Conservation (phyloP, 2,113 vertebrate species). For the Micromys minutus region DNA sequence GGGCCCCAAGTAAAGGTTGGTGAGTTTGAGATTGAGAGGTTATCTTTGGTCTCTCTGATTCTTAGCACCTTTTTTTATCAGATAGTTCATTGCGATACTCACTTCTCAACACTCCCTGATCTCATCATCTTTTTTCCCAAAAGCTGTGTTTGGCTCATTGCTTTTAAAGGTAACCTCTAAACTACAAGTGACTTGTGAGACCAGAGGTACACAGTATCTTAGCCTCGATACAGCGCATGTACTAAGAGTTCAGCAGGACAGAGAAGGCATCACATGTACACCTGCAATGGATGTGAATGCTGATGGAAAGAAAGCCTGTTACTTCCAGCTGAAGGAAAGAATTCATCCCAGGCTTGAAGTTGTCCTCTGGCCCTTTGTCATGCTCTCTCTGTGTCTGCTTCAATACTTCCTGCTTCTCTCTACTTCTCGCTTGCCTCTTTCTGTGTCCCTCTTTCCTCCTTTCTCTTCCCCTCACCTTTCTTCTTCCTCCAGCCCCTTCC, state of each 20-base stretch:
- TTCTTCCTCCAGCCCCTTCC: not conserved
- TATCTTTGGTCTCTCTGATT: not conserved
- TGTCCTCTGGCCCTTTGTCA: not conserved
- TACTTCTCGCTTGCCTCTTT: too few species aligned
- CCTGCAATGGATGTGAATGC: not conserved
- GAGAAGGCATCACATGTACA: not conserved
- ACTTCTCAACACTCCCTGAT: constrained; percentile 2
- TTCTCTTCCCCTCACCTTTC: too few species aligned
- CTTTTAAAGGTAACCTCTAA: constrained; percentile 31
- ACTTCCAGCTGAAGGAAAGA: not conserved
- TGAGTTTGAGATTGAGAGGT: not conserved
- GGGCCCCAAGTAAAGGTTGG: not conserved
- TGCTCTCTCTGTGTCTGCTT: not conserved
- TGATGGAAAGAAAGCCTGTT: not conserved
- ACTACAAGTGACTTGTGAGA: not conserved
- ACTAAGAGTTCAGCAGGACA: not conserved
- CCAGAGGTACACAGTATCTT: not conserved
- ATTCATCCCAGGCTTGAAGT: too few species aligned
- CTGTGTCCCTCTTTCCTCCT: not conserved
- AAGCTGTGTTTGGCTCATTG: not conserved
- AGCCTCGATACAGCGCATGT: not conserved
- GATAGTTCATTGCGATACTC: constrained; percentile 1
- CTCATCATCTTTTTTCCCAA: not conserved
- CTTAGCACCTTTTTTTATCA: not conserved
- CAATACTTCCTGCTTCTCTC: not conserved